Percentiles rank a stretch among this genome's conserved stretches.
Evolutionary conservation across 2,113 vertebrate genomes (phyloP).

Genomic region (Archilochus colubris): DNA sequence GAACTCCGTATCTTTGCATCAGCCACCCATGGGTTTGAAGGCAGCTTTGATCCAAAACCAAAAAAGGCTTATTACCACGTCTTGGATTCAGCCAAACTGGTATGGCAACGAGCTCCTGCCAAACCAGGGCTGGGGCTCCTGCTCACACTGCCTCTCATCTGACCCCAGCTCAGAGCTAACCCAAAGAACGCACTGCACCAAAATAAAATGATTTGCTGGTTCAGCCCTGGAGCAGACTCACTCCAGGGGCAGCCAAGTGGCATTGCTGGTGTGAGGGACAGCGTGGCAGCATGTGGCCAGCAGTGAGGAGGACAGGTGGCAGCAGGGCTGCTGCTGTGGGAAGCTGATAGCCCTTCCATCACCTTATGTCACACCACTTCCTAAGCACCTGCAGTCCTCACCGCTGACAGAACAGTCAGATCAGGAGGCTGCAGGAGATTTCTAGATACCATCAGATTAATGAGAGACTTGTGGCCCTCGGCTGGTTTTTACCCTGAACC

Average conservation of each 20-base stretch:
- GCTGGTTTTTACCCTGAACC: neutral
- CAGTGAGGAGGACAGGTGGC: neutral
- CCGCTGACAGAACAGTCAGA: neutral
- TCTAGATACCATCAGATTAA: neutral
- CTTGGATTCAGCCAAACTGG: neutral
- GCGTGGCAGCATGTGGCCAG: neutral
- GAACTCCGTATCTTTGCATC: neutral
- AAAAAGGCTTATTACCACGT: neutral
- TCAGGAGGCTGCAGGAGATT: neutral
- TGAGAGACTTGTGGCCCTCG: neutral
- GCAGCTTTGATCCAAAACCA: neutral
- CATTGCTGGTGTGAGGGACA: neutral
- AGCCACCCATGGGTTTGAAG: neutral
- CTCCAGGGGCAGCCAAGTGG: neutral
- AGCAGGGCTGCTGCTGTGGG: neutral
- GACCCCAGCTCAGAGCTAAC: neutral
- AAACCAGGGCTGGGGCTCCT: neutral
- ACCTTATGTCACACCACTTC: neutral
- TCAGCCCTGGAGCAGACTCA: neutral
- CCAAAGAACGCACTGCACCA: neutral
- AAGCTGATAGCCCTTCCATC: neutral
- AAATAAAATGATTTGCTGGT: neutral
- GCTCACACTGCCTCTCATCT: neutral
- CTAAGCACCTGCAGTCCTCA: neutral
- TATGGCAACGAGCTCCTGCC: neutral